Conservation (phyloP, 2,888 invertebrate genomes). For the Carterocephalus palaemon region DNA sequence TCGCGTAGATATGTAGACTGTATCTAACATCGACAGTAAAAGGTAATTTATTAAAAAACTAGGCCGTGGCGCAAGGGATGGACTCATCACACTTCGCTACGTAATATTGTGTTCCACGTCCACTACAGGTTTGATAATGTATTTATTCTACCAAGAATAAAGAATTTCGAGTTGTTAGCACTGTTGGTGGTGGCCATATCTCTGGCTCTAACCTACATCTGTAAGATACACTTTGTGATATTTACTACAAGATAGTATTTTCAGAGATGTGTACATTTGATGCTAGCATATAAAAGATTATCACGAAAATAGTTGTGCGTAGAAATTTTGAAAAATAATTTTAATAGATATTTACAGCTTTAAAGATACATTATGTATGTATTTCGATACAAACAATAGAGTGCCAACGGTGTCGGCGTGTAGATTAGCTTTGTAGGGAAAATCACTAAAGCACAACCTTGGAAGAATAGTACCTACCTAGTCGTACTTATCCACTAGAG, state of each 20-base stretch:
- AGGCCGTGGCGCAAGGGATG: no score
- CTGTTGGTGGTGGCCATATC: constrained; percentile 1
- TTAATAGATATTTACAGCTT: constrained; percentile 53
- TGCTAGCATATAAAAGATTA: constrained; percentile 51
- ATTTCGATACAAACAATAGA: constrained; percentile 42
- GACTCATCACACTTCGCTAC: no score
- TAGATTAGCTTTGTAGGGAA: constrained; percentile 53
- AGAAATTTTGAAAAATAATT: constrained; percentile 59
- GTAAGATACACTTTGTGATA: constrained; percentile 33
- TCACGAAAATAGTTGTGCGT: constrained; percentile 74
- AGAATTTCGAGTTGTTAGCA: constrained; percentile 10
- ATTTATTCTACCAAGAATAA: constrained; percentile 15
- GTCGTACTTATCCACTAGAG: constrained; percentile 71
- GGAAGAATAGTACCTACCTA: constrained; percentile 78
- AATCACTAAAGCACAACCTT: constrained; percentile 78
- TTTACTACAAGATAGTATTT: constrained; percentile 25
- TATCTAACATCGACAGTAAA: constrained; percentile 61
- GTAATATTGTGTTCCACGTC: no score
- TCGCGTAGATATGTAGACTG: constrained; percentile 62
- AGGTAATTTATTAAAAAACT: no score
- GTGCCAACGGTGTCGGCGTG: constrained; percentile 39
- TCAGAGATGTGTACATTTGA: constrained; percentile 40
- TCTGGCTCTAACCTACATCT: constrained; percentile 6
- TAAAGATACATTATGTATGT: constrained; percentile 39
- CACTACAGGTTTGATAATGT: constrained; percentile 32